Conservation (phyloP, 2,888 invertebrate genomes). For the Polyploca ridens region DNA sequence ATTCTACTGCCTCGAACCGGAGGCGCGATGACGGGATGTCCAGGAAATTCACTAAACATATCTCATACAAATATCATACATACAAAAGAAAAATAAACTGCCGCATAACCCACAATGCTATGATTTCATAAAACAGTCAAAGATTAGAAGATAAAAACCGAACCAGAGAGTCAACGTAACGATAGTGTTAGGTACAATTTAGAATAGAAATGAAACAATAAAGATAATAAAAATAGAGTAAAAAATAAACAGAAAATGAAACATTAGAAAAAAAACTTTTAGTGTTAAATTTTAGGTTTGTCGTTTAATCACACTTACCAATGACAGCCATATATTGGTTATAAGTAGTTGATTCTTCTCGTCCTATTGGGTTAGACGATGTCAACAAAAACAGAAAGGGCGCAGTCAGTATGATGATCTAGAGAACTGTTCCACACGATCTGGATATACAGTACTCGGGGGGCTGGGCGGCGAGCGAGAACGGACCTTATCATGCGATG, state of each 20-base stretch:
- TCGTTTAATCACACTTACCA: slow-evolving; percentile 91
- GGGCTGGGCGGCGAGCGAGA: slow-evolving; percentile 60
- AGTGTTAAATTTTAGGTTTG: slow-evolving; percentile 81
- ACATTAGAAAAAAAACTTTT: slow-evolving; percentile 76
- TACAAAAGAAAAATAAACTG: slow-evolving; percentile 61
- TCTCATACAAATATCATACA: slow-evolving; percentile 58
- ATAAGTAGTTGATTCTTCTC: slow-evolving; percentile 98
- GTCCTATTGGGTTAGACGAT: slow-evolving; percentile 91
- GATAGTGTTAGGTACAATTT: slow-evolving; percentile 38
- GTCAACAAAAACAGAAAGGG: slow-evolving; percentile 89
- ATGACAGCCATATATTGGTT: slow-evolving; percentile 97
- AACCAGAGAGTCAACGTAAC: slow-evolving; percentile 48
- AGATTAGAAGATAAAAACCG: slow-evolving; percentile 60
- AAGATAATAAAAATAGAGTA: slow-evolving; percentile 51
- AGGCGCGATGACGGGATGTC: slow-evolving; percentile 55
- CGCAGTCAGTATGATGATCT: slow-evolving; percentile 82
- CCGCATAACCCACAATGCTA: slow-evolving; percentile 83
- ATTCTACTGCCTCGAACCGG: slow-evolving; percentile 63
- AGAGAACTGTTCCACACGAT: slow-evolving; percentile 72
- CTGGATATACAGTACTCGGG: slow-evolving; percentile 66
- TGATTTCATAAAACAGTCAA: slow-evolving; percentile 74
- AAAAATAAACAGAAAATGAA: slow-evolving; percentile 51
- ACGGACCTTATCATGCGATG: slow-evolving; percentile 55
- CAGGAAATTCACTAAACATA: slow-evolving; percentile 61
- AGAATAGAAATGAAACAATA: slow-evolving; percentile 34